phyloP scores from a whole-genome alignment of 1,140 invertebrate genomes.

The Sarcophaga bullata region DNA sequence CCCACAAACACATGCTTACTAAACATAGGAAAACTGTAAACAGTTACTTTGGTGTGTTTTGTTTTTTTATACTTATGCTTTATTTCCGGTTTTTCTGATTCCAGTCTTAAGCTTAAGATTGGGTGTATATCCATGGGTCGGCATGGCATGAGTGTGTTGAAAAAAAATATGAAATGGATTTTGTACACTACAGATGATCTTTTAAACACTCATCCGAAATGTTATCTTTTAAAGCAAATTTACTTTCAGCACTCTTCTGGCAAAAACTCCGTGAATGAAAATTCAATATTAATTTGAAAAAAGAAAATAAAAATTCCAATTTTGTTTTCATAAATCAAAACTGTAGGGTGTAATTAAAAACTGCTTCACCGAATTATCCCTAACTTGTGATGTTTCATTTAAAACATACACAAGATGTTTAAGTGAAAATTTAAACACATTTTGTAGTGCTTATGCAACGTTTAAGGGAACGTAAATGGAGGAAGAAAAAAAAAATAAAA shows the following conservation, averaged over 20 bases:
- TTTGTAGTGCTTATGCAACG: background rate
- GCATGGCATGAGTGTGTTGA: background rate
- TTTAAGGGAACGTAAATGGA: background rate
- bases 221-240: no score
- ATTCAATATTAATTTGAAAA: no score
- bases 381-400: background rate
- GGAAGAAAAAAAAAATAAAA: background rate
- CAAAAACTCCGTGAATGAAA: no score
- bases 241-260: no score
- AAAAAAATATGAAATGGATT: no score
- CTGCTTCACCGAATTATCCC: no score
- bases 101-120: background rate
- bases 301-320: no score
- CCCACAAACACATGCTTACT: background rate
- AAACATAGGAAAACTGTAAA: background rate
- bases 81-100: background rate
- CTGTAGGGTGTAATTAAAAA: no score
- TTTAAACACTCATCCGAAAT: no score
- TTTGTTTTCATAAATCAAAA: no score
- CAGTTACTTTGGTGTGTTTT: background rate
- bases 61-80: background rate
- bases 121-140: background rate
- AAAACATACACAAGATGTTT: constrained; percentile 10
- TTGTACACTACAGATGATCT: no score
- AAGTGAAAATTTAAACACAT: constrained; percentile 15